Evolutionary conservation across 2,888 invertebrate species (phyloP), one percentile per base, ranked within the genome.

Genomic region (Eupsilia transversa): DNA sequence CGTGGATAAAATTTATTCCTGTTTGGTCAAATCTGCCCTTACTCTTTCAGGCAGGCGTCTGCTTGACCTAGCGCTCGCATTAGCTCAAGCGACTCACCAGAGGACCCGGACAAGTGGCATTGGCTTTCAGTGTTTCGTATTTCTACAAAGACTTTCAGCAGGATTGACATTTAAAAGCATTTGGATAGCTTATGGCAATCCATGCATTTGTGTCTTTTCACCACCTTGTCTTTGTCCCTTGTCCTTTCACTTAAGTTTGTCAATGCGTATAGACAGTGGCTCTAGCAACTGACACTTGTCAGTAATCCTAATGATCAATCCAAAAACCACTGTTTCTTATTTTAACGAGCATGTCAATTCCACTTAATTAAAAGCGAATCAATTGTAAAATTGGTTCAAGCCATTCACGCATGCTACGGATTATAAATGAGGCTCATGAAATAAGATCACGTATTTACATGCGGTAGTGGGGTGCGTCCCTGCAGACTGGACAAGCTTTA

Each of bases 381-480:
- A 41, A 43, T 38, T 52, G 30, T 59, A 59, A 54, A 73, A 59
- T 67, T 57, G 38, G 67, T 7, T 9, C 10, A 60, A 52, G 23
- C 38, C 27, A 14, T 41, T 46, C 43, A 59, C 41, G 10, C 20
- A 27, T 43, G 33, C 27, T 59, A 43, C 52, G 20, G 56, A 52
- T 66, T 61, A 30, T 2, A 52, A 68, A 66, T 10, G 56, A 76
- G 82, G 82, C 20, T 52, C 65, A 75, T 69, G 35, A 54, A 33
- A 63, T 17, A 17, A 43, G 43, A 57, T 56, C 61, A 41, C 52
- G 23, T 1, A 20, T 56, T 35, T 54, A 12, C 33, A n/a, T n/a
- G n/a, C n/a, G n/a, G n/a, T n/a, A n/a, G n/a, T n/a, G n/a, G n/a
- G n/a, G n/a, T n/a, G n/a, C n/a, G n/a, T n/a, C n/a, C n/a, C n/a